Conservation (phyloP, 2,113 vertebrate species). For the Prionailurus bengalensis region DNA sequence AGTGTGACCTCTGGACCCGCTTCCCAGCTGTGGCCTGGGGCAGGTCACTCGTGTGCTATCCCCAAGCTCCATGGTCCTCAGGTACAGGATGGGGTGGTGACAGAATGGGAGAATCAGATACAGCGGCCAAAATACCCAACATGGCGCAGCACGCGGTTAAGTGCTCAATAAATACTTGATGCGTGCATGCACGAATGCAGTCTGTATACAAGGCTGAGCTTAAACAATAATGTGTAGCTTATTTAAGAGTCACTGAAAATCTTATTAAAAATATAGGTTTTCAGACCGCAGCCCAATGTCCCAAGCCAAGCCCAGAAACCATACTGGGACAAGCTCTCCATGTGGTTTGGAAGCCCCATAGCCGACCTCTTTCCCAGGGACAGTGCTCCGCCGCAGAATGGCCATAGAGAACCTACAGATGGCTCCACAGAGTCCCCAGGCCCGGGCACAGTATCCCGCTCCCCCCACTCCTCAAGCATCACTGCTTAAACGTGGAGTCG, state of each 20-base stretch:
- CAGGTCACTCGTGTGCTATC: not conserved
- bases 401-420: not conserved
- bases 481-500: not conserved
- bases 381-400: not conserved
- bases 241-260: no score
- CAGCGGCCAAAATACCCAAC: not conserved
- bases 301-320: not conserved
- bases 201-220: not conserved
- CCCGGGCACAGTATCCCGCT: fast-evolving
- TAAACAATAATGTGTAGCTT: not conserved
- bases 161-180: fast-evolving
- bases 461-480: no score
- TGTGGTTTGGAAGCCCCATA: fast-evolving
- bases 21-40: not conserved
- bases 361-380: not conserved
- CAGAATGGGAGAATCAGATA: not conserved
- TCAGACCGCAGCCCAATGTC: no score
- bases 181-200: fast-evolving
- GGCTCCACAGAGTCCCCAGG: not conserved
- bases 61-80: not conserved
- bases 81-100: not conserved
- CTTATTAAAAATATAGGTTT: not conserved
- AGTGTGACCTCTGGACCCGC: not conserved
- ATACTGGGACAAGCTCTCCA: no score
- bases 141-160: not conserved